These are phyloP conservation scores for Pyrrhosoma nymphula DNA, from an alignment of 2,888 invertebrate species.

Conservation along the genomic window DNA sequence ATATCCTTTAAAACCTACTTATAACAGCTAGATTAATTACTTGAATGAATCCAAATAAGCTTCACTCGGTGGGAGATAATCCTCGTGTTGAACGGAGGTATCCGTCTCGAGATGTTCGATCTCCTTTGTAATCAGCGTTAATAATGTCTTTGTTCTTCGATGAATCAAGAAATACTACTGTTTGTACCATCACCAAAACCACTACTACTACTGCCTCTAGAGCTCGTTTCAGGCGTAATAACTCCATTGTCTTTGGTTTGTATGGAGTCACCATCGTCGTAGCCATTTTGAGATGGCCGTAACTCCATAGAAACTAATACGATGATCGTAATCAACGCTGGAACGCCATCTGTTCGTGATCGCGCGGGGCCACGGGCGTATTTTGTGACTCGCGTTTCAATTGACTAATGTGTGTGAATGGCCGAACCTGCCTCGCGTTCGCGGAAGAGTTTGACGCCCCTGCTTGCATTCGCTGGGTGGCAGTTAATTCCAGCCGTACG, in stretches of 20 bases:
- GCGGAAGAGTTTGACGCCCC: not conserved
- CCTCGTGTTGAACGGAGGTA: too few species aligned
- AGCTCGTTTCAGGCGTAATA: not conserved
- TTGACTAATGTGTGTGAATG: not conserved
- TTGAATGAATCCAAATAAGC: too few species aligned
- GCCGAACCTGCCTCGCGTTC: not conserved
- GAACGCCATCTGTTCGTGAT: not conserved
- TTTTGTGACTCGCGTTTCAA: constrained; percentile 22
- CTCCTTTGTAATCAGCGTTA: not conserved
- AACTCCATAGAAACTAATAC: not conserved
- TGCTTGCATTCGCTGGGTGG: not conserved
- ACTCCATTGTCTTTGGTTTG: not conserved
- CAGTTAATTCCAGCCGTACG: not conserved
- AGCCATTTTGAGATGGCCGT: constrained; percentile 5
- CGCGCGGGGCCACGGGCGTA: not conserved
- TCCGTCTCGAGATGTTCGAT: too few species aligned
- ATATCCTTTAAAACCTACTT: too few species aligned
- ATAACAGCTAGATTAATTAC: too few species aligned
- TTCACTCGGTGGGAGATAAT: too few species aligned
- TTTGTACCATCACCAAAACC: not conserved
- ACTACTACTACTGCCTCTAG: not conserved
- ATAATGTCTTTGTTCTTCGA: not conserved
- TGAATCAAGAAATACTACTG: not conserved
- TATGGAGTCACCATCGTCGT: not conserved
- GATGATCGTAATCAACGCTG: not conserved